A percentile compares a stretch with the other conserved stretches of the same genome.
Evolutionary conservation across 2,888 invertebrate species (phyloP).

Genomic region (Patella pellucida): DNA sequence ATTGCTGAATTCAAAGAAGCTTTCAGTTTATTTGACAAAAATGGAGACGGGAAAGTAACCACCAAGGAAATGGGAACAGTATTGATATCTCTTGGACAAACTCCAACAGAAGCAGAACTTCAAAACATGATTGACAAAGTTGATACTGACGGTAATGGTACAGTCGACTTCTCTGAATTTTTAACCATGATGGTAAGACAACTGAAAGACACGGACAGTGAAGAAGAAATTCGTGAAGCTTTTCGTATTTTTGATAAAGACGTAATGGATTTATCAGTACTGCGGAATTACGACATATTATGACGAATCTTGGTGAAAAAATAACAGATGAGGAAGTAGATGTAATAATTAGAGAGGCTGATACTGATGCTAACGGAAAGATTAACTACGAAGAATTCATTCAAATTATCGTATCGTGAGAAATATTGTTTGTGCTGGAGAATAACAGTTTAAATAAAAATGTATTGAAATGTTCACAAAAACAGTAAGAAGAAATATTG

Average conservation of each 20-base stretch:
- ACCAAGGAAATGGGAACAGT: slow-evolving; percentile 99
- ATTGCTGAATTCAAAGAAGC: not conserved
- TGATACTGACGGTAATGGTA: slow-evolving; percentile 94
- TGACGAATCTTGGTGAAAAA: slow-evolving; percentile 99
- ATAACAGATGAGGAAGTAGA: slow-evolving; percentile 98
- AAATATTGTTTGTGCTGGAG: no score
- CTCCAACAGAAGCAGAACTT: not conserved
- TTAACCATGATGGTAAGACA: slow-evolving; percentile 99
- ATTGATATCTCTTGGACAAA: slow-evolving; percentile 87
- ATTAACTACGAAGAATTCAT: slow-evolving; percentile 89
- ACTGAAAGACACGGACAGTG: slow-evolving; percentile 99
- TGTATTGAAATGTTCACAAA: no score
- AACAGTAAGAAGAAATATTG: no score
- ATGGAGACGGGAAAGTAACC: slow-evolving; percentile 93
- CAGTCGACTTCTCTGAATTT: slow-evolving; percentile 99
- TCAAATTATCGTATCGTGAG: slow-evolving; percentile 17
- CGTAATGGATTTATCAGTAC: slow-evolving; percentile 98
- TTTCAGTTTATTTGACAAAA: slow-evolving; percentile 1
- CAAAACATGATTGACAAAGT: slow-evolving; percentile 75
- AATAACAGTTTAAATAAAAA: no score
- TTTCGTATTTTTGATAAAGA: slow-evolving; percentile 98
- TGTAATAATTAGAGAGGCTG: slow-evolving; percentile 99
- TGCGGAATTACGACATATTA: slow-evolving; percentile 97
- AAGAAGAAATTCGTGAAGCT: slow-evolving; percentile 98
- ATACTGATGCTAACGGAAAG: slow-evolving; percentile 98